phyloP scores from a whole-genome alignment of 2,888 invertebrate species.

The Drosophila neonasuta region DNA sequence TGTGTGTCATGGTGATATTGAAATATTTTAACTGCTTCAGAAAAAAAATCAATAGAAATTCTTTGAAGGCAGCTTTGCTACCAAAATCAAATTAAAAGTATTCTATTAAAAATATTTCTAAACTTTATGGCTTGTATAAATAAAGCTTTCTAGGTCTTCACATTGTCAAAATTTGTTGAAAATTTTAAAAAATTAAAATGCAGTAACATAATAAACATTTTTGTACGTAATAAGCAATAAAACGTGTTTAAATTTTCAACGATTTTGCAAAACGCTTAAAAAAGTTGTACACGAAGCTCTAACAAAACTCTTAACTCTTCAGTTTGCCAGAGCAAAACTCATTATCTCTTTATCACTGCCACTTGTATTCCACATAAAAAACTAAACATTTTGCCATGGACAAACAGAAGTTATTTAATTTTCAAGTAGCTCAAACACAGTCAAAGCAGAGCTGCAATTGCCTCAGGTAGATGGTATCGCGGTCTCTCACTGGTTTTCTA shows the following conservation, averaged over 20 bases:
- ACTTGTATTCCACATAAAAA: neutral
- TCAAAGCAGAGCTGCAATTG: neutral
- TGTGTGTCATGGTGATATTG: neutral
- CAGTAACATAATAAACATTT: no score
- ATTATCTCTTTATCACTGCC: neutral
- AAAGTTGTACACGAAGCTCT: neutral
- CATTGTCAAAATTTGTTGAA: no score
- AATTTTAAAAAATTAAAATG: no score
- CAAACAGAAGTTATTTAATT: neutral
- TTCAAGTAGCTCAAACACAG: neutral
- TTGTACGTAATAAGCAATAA: no score
- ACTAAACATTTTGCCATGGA: neutral
- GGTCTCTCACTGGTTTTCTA: slow-evolving; percentile 4
- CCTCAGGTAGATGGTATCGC: slow-evolving; percentile 6
- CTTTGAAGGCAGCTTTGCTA: no score
- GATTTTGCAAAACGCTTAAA: no score
- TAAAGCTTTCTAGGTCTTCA: no score
- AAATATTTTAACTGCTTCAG: neutral
- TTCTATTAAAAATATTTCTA: no score
- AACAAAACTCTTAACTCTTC: neutral
- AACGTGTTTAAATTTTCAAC: no score
- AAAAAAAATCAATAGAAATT: neutral
- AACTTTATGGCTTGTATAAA: no score
- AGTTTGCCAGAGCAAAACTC: neutral
- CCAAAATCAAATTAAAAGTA: no score